Evolutionary conservation across 2,888 invertebrate genomes (phyloP), one percentile per base, ranked within the genome.

Genomic region (Melolontha melolontha): DNA sequence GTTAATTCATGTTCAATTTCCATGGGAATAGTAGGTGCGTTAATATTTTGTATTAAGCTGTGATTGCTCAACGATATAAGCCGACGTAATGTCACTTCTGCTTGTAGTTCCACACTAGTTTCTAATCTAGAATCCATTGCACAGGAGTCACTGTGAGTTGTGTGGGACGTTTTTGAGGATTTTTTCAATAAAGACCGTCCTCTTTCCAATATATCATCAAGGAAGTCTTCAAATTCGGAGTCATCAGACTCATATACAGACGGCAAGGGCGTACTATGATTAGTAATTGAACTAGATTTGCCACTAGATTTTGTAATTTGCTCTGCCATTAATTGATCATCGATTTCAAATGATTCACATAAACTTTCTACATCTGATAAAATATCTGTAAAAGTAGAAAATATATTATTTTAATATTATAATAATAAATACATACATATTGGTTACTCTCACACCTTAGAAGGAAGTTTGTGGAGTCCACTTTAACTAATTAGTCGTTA

Each of bases 211-310:
- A 90, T 87, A 74, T 90, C 90, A 72, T 92, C 92, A 0, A 92
- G 83, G 70, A 92, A 89, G 74, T 93, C 93, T 77, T 94, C 94
- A 0, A 92, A 86, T 75, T 94, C 94, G 0, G 92, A 92, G 77
- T 94, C 94, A 71, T 94, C 94, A 0, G 92, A 92, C 79, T 94
- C 94, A 40, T 90, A 88, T 11, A 93, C 86, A 14, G 92, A 92
- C 0, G 91, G 90, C 51, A 92, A 79, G 71, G 83, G 84, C 44
- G 84, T 85, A 54, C 80, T 81, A 66, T 84, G 84, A 5, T 82
- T 83, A 68, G 83, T 84, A 1, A 44, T 51, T 6, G 64, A 49
- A 17, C 49, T 17, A 29, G 59, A 34, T 22, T 57, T 55, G 40
- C 66, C 39, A 64, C 44, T 40, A n/a, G 62, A 52, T 73, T 59